Evolutionary conservation across 2,888 invertebrate species (phyloP).

Genomic region (Microctonus aethiopoides): DNA sequence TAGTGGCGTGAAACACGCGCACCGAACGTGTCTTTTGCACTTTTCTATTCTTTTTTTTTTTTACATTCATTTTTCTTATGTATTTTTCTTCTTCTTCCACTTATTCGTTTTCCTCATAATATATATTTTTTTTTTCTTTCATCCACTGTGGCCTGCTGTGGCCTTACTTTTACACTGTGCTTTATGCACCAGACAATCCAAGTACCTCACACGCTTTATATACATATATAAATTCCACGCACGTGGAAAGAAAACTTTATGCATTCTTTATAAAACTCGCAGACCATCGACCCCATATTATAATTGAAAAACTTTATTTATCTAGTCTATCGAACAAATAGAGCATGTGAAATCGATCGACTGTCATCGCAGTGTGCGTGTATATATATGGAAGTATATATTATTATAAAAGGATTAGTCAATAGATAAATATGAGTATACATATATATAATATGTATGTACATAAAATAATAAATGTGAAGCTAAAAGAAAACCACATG

Average conservation of each 20-base stretch:
- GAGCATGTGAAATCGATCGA: slow-evolving; percentile 19
- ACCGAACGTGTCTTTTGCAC: slow-evolving; percentile 1
- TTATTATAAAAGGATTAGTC: too few relatives aligned
- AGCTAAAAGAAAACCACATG: too few relatives aligned
- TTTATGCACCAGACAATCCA: slow-evolving; percentile 15
- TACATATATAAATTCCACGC: neutral
- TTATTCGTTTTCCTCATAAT: neutral
- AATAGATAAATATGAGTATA: too few relatives aligned
- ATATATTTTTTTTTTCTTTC: neutral
- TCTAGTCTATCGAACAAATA: slow-evolving; percentile 23
- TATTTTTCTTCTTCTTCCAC: neutral
- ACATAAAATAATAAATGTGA: too few relatives aligned
- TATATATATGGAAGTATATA: neutral
- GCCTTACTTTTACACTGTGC: neutral
- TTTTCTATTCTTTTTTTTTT: slow-evolving; percentile 8
- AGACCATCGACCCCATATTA: slow-evolving; percentile 28
- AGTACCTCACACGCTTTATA: slow-evolving; percentile 13
- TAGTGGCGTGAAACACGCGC: slow-evolving; percentile 27
- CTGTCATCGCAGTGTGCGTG: neutral
- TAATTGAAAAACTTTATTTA: slow-evolving; percentile 29
- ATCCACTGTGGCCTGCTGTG: too few relatives aligned
- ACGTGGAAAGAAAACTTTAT: slow-evolving; percentile 34
- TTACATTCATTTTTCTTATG: neutral
- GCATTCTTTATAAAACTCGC: slow-evolving; percentile 36
- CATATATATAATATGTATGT: too few relatives aligned